Base-by-base conservation (phyloP, 2,888 invertebrate species). In the Nomada flava region DNA sequence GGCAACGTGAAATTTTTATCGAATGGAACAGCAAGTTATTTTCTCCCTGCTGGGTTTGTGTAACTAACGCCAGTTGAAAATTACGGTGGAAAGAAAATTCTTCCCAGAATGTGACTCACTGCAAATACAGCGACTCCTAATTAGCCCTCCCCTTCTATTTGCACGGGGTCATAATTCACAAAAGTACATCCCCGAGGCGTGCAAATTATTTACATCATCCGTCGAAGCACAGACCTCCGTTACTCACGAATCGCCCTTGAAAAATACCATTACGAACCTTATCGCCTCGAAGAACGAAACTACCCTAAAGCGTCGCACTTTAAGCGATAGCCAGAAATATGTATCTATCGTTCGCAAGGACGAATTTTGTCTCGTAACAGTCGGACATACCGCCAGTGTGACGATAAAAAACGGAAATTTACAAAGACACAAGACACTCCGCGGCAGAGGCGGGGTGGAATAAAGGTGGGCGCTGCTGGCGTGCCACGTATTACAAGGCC, bases 331-430 rank as follows among this genome's bases (percentile, higher is more conserved):
- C 36, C 36, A 36, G 36, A 36, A 36, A 5, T 7, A 7, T 36
- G 36, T 13, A 10, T 47, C 15, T 13, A 47, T 15, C 47, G 47
- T 47, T 47, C 47, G 47, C 47, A 47, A 47, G 47, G 47, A 15
- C 63, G 50, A 76, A 57, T 65, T 76, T 65, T 62, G 36, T 26
- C 44, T 50, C 47, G 20, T 63, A 59, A 47, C 15, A 11, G 47
- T 47, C 15, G 13, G 82, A 72, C 68, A 53, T 47, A 20, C 60
- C 13, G 57, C 59, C 20, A 55, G 59, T 26, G 26, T 72, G 62
- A 20, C 53, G 57, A 73, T 79, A 76, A 84, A 84, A 84, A 81
- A 26, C 26, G 11, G 55, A 73, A 62, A 85, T 85, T 85, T 81
- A 79, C 64, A 69, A 76, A 82, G 74, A 70, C 68, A 55, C 65